Base-by-base conservation (phyloP, 2,888 invertebrate genomes). In the Galerucella nymphaeae region DNA sequence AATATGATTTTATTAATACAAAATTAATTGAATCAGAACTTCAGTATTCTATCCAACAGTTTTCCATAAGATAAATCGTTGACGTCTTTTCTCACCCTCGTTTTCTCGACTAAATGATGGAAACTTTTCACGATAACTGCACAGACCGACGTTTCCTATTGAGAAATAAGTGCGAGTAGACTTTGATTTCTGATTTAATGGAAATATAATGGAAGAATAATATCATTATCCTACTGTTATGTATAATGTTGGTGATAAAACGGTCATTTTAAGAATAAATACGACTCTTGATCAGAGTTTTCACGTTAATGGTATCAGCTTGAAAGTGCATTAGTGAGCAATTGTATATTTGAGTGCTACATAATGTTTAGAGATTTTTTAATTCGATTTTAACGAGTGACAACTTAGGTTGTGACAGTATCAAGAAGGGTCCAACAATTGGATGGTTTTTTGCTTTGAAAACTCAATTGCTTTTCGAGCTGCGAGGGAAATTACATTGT, bases 171-270 rank as follows among this genome's bases (percentile, higher is more conserved):
- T 72, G 57, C 70, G 75, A 71, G 62, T 69, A 67, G 71, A 61
- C 64, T 65, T 71, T 66, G 71, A 75, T 75, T 71, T 70, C 73
- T 72, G 66, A 75, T 73, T 69, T 75, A 75, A 75, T 75, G 75
- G 75, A 75, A 73, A 73, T 75, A 73, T 75, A 75, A 75, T 75
- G 75, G 71, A 66, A 65, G 67, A 75, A 75, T 75, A 73, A 75
- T 75, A 75, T 75, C 75, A 55, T 71, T 71, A 50, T 73, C 66
- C 70, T 70, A 66, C 71, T 73, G 70, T 66, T 70, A 65, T 57
- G 70, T 71, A 73, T 75, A 69, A 75, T 70, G 73, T 30, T 61
- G 65, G 72, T 68, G 72, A 68, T 68, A 68, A 72, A 72, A 72
- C 63, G 72, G 64, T 53, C 64, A 50, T 72, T 69, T 69, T 65